Evolutionary conservation across 2,888 invertebrate genomes (phyloP).

Genomic region (Aphrophora alni): DNA sequence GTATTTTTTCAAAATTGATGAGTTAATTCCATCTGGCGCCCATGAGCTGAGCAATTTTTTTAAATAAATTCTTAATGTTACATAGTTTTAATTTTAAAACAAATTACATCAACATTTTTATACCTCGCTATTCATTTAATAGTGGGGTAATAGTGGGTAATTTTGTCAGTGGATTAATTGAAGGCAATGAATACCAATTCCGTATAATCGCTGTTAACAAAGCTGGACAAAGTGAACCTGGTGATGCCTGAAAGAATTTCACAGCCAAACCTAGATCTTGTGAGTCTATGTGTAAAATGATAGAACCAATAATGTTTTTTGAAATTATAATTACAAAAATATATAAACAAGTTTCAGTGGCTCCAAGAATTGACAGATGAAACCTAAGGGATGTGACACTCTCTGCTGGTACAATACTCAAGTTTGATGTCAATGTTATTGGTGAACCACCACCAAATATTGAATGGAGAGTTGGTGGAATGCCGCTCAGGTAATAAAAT

Average conservation of each 20-base stretch:
- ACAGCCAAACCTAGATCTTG: constrained; percentile 83
- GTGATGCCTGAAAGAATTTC: constrained; percentile 85
- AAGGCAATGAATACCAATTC: constrained; percentile 97
- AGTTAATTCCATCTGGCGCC: too few species aligned
- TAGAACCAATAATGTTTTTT: too few species aligned
- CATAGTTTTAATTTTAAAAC: too few species aligned
- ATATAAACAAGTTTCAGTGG: constrained; percentile 64
- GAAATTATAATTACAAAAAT: too few species aligned
- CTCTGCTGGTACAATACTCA: constrained; percentile 91
- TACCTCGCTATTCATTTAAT: too few species aligned
- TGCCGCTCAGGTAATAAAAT: constrained; percentile 66
- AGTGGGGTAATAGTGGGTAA: too few species aligned
- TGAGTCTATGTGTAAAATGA: too few species aligned
- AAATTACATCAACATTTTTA: too few species aligned
- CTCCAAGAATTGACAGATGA: constrained; percentile 94
- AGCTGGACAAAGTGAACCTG: constrained; percentile 96
- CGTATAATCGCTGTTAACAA: constrained; percentile 93
- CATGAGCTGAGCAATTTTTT: too few species aligned
- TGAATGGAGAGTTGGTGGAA: constrained; percentile 89
- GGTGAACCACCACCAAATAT: constrained; percentile 96
- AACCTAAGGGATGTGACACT: constrained; percentile 89
- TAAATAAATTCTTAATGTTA: too few species aligned
- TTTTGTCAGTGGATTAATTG: constrained; percentile 86
- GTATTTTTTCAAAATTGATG: too few species aligned
- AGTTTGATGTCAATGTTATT: constrained; percentile 90